These are phyloP conservation scores for Troides helena DNA, from an alignment of 2,888 invertebrate genomes.

Conservation along the genomic window DNA sequence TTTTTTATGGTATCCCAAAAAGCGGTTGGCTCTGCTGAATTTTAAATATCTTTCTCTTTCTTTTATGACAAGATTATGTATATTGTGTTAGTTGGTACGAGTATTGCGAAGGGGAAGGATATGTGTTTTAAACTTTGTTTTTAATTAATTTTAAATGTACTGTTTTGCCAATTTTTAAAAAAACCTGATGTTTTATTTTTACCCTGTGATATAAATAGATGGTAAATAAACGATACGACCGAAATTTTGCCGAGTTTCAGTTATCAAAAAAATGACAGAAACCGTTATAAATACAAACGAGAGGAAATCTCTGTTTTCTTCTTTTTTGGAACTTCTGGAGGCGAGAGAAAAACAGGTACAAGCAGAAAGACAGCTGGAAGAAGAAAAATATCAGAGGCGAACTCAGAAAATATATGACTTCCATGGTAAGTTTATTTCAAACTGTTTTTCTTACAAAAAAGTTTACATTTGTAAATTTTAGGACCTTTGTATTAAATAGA, in stretches of 20 bases:
- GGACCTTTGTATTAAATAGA: background rate
- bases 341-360: conserved; percentile 63
- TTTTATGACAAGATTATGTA: background rate
- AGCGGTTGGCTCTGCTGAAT: background rate
- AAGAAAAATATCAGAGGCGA: conserved; percentile 67
- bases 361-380: conserved; percentile 64
- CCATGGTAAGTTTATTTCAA: conserved; percentile 55
- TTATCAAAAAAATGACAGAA: conserved; percentile 63
- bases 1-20: background rate
- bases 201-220: conserved; percentile 4
- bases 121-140: conserved; percentile 59
- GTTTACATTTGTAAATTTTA: background rate
- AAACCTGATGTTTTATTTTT: background rate
- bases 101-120: conserved; percentile 45
- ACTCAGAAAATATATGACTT: conserved; percentile 73
- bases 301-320: conserved; percentile 69
- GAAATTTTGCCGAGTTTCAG: conserved; percentile 17
- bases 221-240: conserved; percentile 14
- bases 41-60: background rate
- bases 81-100: conserved; percentile 50
- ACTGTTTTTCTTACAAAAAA: background rate
- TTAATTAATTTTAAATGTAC: conserved; percentile 40
- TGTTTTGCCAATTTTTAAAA: background rate
- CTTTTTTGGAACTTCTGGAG: conserved; percentile 68
- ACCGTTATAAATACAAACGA: conserved; percentile 73